Conservation (phyloP, 2,888 invertebrate species). For the Balanococcus diminutus region DNA sequence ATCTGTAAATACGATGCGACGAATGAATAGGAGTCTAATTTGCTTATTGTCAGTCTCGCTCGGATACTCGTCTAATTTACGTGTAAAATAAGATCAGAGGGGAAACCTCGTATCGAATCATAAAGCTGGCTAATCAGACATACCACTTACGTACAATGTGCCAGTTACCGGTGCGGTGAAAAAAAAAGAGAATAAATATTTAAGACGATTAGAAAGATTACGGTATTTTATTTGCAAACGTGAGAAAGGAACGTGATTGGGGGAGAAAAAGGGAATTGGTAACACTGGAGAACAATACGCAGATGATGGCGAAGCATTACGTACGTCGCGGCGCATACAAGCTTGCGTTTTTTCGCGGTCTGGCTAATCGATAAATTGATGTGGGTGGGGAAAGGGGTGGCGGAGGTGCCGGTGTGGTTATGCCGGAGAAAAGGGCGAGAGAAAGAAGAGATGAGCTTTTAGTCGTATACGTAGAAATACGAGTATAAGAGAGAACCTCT, state of each 20-base stretch:
- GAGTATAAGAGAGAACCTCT: background rate
- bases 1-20: background rate
- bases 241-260: background rate
- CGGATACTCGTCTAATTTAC: background rate
- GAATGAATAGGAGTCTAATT: background rate
- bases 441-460: background rate
- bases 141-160: background rate
- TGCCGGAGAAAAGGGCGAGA: background rate
- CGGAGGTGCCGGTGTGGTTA: background rate
- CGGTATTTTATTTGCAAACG: background rate
- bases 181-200: background rate
- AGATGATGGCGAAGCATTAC: background rate
- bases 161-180: background rate
- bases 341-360: slow-evolving; percentile 25
- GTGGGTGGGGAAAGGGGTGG: background rate
- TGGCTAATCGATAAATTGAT: slow-evolving; percentile 36
- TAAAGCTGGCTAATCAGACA: background rate
- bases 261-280: background rate
- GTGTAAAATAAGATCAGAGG: too few relatives aligned
- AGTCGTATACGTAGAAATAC: background rate
- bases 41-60: background rate
- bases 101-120: background rate
- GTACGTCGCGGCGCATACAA: background rate
- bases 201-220: background rate
- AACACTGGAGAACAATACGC: background rate